These are phyloP conservation scores for Galaxea fascicularis DNA, from an alignment of 92 coral and sea anemone species.

Conservation along the genomic window DNA sequence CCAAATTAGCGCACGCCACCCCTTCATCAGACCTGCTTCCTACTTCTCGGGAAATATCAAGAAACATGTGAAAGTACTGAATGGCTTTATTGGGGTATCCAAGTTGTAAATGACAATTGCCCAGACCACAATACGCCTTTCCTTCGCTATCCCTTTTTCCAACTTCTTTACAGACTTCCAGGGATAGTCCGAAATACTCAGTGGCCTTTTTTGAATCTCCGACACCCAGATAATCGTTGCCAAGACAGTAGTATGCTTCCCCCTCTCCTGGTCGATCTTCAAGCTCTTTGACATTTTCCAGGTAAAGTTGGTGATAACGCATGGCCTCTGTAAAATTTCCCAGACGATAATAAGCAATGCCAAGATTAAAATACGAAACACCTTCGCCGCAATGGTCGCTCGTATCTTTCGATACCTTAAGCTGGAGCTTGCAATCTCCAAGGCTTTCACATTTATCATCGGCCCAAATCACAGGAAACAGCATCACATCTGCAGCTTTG, in stretches of 20 bases:
- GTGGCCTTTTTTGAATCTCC: not conserved
- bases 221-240: not conserved
- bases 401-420: no score
- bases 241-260: not conserved
- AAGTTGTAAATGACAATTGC: no score
- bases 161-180: not conserved
- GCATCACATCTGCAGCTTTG: no score
- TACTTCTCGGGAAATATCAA: not conserved
- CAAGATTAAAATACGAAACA: not conserved
- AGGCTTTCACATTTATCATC: no score
- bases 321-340: not conserved
- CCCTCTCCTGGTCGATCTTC: not conserved
- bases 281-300: not conserved
- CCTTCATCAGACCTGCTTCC: not conserved
- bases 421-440: no score
- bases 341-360: not conserved
- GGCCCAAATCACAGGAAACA: no score
- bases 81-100: not conserved
- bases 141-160: not conserved
- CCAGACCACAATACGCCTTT: no score
- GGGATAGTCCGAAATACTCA: not conserved
- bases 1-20: not conserved
- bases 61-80: not conserved
- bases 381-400: not conserved
- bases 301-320: not conserved